Evolutionary conservation across 1,140 invertebrate genomes (phyloP).

Genomic region (Pseudomyrmex sp.): DNA sequence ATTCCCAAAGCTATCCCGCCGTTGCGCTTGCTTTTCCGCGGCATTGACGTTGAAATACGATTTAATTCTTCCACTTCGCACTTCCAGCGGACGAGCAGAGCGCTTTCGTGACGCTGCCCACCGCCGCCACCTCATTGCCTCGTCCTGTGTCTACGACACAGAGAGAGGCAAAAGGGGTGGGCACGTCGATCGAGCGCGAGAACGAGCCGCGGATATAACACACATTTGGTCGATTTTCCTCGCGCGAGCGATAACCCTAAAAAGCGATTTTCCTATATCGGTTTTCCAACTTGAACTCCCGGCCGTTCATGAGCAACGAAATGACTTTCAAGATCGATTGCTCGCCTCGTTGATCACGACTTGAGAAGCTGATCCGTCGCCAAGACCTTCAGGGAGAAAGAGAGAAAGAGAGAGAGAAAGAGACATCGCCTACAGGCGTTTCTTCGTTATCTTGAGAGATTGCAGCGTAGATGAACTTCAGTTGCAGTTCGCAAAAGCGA

Average conservation of each 20-base stretch:
- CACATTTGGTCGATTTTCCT: slow-evolving; percentile 61
- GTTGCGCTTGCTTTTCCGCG: slow-evolving; percentile 65
- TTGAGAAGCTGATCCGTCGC: slow-evolving; percentile 42
- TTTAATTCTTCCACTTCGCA: slow-evolving; percentile 81
- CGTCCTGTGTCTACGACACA: too few relatives aligned
- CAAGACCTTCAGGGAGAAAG: slow-evolving; percentile 43
- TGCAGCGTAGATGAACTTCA: slow-evolving; percentile 25
- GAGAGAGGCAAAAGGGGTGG: neutral
- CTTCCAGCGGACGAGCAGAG: slow-evolving; percentile 69
- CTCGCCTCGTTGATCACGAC: slow-evolving; percentile 57
- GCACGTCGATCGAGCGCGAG: slow-evolving; percentile 4
- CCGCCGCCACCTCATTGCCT: slow-evolving; percentile 32
- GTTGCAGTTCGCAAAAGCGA: slow-evolving; percentile 15
- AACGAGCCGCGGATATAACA: slow-evolving; percentile 64
- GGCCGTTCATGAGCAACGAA: slow-evolving; percentile 17
- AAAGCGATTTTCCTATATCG: slow-evolving; percentile 66
- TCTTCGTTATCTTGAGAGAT: slow-evolving; percentile 55
- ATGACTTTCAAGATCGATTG: slow-evolving; percentile 62
- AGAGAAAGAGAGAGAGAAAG: neutral
- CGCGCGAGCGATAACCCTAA: slow-evolving; percentile 62
- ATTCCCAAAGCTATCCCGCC: slow-evolving; percentile 77
- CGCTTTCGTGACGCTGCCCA: slow-evolving; percentile 63
- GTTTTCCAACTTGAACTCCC: slow-evolving; percentile 41
- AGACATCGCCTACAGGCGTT: slow-evolving; percentile 58
- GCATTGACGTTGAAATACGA: slow-evolving; percentile 82